Percentiles rank a stretch among this genome's conserved stretches.
Conservation (phyloP, 2,113 vertebrate genomes). For the Phrynosoma platyrhinos region DNA sequence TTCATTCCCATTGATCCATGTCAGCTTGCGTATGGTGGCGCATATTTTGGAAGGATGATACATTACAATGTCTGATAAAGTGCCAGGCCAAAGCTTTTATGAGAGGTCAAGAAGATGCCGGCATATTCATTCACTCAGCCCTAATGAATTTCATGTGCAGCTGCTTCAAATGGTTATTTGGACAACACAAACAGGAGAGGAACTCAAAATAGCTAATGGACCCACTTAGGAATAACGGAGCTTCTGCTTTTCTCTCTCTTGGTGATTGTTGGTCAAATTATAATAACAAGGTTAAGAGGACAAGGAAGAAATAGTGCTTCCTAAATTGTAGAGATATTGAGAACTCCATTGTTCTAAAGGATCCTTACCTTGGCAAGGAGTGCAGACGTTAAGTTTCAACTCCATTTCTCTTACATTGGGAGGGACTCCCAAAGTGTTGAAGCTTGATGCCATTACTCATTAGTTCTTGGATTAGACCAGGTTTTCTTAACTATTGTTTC, state of each 20-base stretch:
- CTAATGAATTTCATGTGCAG: neutral
- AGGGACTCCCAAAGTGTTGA: neutral
- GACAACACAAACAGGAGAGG: accelerated
- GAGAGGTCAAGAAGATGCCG: accelerated
- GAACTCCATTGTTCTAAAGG: neutral
- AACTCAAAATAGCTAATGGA: neutral
- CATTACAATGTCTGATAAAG: accelerated
- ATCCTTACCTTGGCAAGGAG: neutral
- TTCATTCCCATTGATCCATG: neutral
- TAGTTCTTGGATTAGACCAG: neutral
- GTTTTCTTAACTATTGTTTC: neutral
- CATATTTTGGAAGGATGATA: neutral
- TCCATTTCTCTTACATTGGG: accelerated
- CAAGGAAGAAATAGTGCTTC: neutral
- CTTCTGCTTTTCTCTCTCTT: neutral
- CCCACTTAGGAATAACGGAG: neutral
- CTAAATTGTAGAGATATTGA: neutral
- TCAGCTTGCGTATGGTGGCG: accelerated
- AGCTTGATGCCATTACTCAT: neutral
- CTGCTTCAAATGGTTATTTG: neutral
- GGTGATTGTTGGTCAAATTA: neutral
- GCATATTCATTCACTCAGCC: neutral
- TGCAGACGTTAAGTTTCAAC: neutral
- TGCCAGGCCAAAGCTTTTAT: neutral
- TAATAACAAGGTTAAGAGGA: accelerated